Percentiles rank a stretch among this genome's conserved stretches.
Conservation (phyloP, 2,113 vertebrate genomes). For the Mobula hypostoma region DNA sequence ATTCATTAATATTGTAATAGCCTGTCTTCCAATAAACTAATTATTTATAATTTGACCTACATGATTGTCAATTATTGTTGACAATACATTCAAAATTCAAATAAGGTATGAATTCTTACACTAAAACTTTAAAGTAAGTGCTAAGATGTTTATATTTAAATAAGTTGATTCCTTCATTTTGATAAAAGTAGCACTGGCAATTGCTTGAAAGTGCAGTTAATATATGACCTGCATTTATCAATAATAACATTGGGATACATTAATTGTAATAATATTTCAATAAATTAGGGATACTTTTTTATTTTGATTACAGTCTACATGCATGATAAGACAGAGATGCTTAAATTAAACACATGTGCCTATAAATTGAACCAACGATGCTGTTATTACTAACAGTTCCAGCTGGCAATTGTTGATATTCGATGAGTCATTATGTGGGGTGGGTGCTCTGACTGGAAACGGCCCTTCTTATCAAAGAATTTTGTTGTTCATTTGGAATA, state of each 20-base stretch:
- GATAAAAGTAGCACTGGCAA: background rate
- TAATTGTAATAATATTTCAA: background rate
- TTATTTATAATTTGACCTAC: background rate
- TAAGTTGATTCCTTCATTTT: background rate
- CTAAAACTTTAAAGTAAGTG: background rate
- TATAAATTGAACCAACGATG: background rate
- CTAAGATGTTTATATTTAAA: background rate
- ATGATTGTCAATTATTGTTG: background rate
- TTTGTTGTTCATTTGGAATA: background rate
- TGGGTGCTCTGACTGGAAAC: background rate
- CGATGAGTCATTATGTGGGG: background rate
- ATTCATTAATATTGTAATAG: background rate
- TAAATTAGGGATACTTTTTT: background rate
- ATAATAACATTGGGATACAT: background rate
- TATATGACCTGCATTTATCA: background rate
- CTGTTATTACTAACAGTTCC: background rate
- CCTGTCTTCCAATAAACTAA: background rate
- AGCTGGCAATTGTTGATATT: background rate
- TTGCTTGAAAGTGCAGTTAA: background rate
- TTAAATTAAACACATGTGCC: background rate
- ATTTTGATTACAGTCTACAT: background rate
- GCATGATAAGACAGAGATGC: background rate
- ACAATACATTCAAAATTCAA: background rate
- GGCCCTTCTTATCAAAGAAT: background rate
- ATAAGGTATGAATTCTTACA: background rate